Conservation (phyloP, 2,113 vertebrate genomes). For the Percopsis transmontana region DNA sequence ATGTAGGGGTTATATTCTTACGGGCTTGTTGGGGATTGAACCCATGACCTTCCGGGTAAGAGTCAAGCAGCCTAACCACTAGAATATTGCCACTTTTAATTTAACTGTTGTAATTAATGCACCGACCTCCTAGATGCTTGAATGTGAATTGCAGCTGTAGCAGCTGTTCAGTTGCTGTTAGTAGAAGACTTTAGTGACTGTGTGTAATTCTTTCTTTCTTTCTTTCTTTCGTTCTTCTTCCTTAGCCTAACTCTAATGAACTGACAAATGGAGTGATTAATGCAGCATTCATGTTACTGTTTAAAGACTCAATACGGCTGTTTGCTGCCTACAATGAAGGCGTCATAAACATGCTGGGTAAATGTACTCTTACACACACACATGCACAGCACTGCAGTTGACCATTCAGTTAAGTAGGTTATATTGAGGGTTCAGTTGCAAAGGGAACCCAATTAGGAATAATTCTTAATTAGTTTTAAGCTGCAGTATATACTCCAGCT, state of each 20-base stretch:
- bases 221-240: background rate
- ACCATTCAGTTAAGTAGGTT: background rate
- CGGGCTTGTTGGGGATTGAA: too few species aligned
- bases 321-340: slow-evolving; percentile 96
- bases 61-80: too few species aligned
- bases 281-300: slow-evolving; percentile 95
- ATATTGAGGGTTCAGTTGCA: too few species aligned
- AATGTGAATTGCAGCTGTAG: too few species aligned
- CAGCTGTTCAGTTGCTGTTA: background rate
- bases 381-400: background rate
- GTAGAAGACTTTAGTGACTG: background rate
- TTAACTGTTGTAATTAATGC: too few species aligned
- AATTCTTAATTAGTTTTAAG: too few species aligned
- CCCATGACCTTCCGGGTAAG: too few species aligned
- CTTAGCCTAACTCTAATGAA: slow-evolving; percentile 93
- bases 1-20: too few species aligned
- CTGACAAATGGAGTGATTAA: slow-evolving; percentile 97
- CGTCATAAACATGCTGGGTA: slow-evolving; percentile 95
- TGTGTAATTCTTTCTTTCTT: background rate
- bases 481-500: too few species aligned
- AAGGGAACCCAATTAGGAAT: too few species aligned
- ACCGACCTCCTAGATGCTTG: too few species aligned
- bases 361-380: slow-evolving; percentile 19
- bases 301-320: slow-evolving; percentile 97
- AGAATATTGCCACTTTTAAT: too few species aligned